phyloP scores from a whole-genome alignment of 2,113 vertebrate genomes.

The Suricata suricatta region DNA sequence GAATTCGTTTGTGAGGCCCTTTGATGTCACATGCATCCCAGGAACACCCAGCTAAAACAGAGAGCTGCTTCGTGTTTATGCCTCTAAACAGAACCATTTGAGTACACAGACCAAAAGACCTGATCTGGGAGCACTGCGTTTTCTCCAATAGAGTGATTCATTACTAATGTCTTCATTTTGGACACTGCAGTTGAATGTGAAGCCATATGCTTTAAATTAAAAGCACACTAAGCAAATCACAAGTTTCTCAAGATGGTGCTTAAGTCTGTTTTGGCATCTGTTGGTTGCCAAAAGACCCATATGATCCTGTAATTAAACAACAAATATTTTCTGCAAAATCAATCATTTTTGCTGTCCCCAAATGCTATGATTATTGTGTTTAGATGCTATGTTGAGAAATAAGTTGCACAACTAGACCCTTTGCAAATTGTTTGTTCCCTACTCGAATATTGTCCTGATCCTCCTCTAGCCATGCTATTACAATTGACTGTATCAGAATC shows the following conservation, averaged over 20 bases:
- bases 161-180: conserved; percentile 86
- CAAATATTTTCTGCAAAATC: conserved; percentile 92
- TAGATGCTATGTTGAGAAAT: conserved; percentile 81
- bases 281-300: conserved; percentile 87
- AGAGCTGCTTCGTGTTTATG: conserved; percentile 85
- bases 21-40: conserved; percentile 95
- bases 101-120: conserved; percentile 83
- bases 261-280: conserved; percentile 88
- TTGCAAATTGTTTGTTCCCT: conserved; percentile 71
- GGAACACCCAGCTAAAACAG: conserved; percentile 83
- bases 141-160: conserved; percentile 86
- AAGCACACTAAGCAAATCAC: conserved; percentile 86
- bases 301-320: conserved; percentile 92
- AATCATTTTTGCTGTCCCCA: conserved; percentile 88
- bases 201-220: conserved; percentile 91
- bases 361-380: conserved; percentile 83
- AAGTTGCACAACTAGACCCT: conserved; percentile 77
- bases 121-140: conserved; percentile 84
- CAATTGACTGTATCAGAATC: conserved; percentile 70
- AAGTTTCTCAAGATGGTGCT: conserved; percentile 88
- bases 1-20: conserved; percentile 89
- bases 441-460: conserved; percentile 53
- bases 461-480: conserved; percentile 72
- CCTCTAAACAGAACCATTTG: conserved; percentile 88
- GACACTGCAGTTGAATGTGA: conserved; percentile 83